These are phyloP conservation scores for Hypomecis atomaria DNA, from an alignment of 2,888 invertebrate genomes.

Conservation along the genomic window DNA sequence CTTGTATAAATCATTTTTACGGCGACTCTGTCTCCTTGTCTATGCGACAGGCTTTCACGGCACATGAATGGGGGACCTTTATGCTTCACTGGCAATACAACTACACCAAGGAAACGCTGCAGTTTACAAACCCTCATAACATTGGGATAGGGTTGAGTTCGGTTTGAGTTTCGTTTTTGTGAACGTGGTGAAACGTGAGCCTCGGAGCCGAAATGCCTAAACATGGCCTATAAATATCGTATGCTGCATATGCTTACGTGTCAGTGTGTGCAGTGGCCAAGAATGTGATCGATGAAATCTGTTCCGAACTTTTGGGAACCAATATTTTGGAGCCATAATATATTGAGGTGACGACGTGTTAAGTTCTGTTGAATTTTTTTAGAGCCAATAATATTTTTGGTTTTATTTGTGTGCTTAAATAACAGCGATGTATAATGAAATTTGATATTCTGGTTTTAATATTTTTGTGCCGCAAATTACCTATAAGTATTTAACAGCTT, in stretches of 20 bases:
- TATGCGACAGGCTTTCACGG: slow-evolving; percentile 77
- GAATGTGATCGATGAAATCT: slow-evolving; percentile 51
- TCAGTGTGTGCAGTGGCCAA: slow-evolving; percentile 48
- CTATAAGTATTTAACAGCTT: background rate
- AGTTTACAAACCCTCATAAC: slow-evolving; percentile 34
- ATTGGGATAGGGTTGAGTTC: slow-evolving; percentile 47
- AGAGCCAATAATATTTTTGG: background rate
- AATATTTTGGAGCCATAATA: slow-evolving; percentile 31
- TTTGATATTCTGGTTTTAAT: background rate
- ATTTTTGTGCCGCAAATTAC: background rate
- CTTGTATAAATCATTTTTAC: slow-evolving; percentile 80
- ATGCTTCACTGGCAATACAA: slow-evolving; percentile 66
- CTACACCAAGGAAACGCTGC: slow-evolving; percentile 40
- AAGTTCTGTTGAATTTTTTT: slow-evolving; percentile 30
- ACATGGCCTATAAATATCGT: slow-evolving; percentile 75
- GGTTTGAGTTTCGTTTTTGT: slow-evolving; percentile 10
- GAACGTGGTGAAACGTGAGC: slow-evolving; percentile 47
- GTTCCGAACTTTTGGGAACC: slow-evolving; percentile 38
- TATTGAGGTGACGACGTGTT: slow-evolving; percentile 27
- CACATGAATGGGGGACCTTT: slow-evolving; percentile 72
- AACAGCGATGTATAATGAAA: background rate
- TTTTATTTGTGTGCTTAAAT: background rate
- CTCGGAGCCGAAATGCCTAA: slow-evolving; percentile 69
- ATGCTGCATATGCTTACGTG: slow-evolving; percentile 59
- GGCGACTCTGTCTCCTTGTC: slow-evolving; percentile 67